Evolutionary conservation across 2,888 invertebrate genomes (phyloP).

Genomic region (Lysandra coridon): DNA sequence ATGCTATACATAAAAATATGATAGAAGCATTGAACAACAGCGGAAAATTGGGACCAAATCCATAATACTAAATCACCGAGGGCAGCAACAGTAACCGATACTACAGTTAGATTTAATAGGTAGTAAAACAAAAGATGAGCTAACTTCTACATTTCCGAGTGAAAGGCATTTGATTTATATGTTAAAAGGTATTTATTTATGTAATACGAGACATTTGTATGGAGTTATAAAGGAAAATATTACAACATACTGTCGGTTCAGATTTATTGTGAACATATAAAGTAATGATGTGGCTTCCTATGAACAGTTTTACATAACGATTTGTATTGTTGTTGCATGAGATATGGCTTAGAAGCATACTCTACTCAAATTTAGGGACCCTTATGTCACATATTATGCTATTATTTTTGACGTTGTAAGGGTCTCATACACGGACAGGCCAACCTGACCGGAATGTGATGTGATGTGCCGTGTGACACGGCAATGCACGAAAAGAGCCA

Average conservation of each 20-base stretch:
- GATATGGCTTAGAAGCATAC: background rate
- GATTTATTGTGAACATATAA: conserved; percentile 14
- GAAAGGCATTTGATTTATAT: conserved; percentile 39
- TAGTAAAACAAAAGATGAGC: conserved; percentile 35
- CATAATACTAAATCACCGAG: background rate
- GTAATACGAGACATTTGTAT: conserved; percentile 38
- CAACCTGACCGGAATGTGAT: too few relatives aligned
- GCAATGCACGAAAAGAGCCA: too few relatives aligned
- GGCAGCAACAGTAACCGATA: background rate
- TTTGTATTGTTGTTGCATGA: background rate
- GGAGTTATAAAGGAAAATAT: conserved; percentile 37
- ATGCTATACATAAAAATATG: background rate
- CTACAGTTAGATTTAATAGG: conserved; percentile 15
- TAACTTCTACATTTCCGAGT: conserved; percentile 35
- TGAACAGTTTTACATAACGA: background rate
- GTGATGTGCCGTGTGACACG: too few relatives aligned
- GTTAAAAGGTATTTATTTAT: conserved; percentile 37
- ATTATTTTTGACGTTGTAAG: background rate
- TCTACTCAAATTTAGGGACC: background rate
- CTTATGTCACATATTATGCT: background rate
- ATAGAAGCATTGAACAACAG: background rate
- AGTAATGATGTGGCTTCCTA: conserved; percentile 23
- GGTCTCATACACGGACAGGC: too few relatives aligned
- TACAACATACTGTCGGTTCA: conserved; percentile 23
- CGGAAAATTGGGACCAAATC: background rate